Percentiles rank a stretch among this genome's conserved stretches.
phyloP scores from a whole-genome alignment of 2,888 invertebrate genomes.

The Drosophila recens region DNA sequence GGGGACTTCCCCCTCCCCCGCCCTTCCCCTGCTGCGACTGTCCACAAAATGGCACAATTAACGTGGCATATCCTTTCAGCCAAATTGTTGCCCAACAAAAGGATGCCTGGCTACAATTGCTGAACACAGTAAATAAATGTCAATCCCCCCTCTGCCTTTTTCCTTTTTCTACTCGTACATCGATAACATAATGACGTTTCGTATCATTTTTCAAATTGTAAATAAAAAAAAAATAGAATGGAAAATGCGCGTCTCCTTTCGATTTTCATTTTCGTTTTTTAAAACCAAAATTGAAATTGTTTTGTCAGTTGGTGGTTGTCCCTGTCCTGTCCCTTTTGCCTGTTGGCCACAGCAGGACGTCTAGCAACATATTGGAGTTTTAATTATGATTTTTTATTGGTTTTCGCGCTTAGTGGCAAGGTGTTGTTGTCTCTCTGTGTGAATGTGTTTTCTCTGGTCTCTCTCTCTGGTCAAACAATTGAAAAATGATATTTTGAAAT shows the following conservation, averaged over 20 bases:
- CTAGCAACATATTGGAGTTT: conserved; percentile 77
- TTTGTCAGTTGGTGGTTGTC: conserved; percentile 81
- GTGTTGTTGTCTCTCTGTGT: conserved; percentile 36
- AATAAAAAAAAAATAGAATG: conserved; percentile 32
- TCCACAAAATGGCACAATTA: conserved; percentile 81
- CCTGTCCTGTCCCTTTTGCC: conserved; percentile 26
- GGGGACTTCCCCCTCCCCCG: conserved; percentile 9
- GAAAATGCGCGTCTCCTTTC: conserved; percentile 43
- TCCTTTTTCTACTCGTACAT: conserved; percentile 24
- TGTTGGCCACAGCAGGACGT: conserved; percentile 76
- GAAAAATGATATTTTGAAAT: conserved; percentile 72
- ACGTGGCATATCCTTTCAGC: conserved; percentile 80
- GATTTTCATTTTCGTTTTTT: conserved; percentile 22
- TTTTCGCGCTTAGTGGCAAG: conserved; percentile 67
- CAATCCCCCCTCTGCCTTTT: conserved; percentile 52
- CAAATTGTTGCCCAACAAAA: conserved; percentile 81
- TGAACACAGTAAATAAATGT: conserved; percentile 81
- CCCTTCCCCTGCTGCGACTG: conserved; percentile 71
- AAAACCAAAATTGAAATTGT: conserved; percentile 79
- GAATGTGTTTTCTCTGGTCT: conserved; percentile 12
- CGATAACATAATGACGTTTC: conserved; percentile 82
- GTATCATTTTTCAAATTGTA: conserved; percentile 82
- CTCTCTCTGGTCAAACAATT: conserved; percentile 70
- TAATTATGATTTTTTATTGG: conserved; percentile 83
- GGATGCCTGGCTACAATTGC: conserved; percentile 77